Evolutionary conservation across 2,113 vertebrate species (phyloP), one percentile per base, ranked within the genome.

Genomic region (Ciconia maguari): DNA sequence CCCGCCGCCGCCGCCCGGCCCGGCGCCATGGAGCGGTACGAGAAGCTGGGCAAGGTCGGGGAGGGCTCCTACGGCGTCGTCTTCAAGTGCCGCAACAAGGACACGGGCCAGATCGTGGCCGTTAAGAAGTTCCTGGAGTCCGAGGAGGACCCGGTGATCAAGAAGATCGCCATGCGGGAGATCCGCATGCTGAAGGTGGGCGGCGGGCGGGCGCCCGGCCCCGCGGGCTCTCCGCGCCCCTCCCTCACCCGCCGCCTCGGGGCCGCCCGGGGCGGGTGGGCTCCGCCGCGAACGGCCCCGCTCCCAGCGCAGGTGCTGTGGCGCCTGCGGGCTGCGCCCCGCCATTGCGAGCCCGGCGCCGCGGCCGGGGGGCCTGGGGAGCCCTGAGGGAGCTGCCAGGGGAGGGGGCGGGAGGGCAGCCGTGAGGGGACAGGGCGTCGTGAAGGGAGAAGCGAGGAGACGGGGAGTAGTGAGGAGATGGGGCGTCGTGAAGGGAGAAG

Each of bases 71-170:
- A 99, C 76, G 99, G 99, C 49, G 98, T 99, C 6, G 99, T 99
- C 42, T 99, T 99, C 98, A 99, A 99, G 96, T 99, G 99, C 97
- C 98, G 99, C 70, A 99, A 99, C 93, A 98, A 96, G 93, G 98
- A 99, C 96, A 99, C 98, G 1, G 99, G 99, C 0, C 99, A 99
- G 96, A 96, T 99, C 6, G 99, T 99, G 65, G 99, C 99, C 94
- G 99, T 99, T 93, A 99, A 99, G 98, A 99, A 98, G 98, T 99
- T 99, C 95, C 97, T 99, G 95, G 99, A 99, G 90, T 99, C 99
- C 0, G 99, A 99, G 90, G 99, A 99, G 18, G 99, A 99, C 65
- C 99, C 99, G 30, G 96, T 99, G 85, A 99, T 99, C 85, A 99
- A 98, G 87, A 99, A 99, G 97, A 99, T 99, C 54, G 99, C 99